Conservation (phyloP, 2,113 vertebrate species). For the Cranoglanis bouderius region DNA sequence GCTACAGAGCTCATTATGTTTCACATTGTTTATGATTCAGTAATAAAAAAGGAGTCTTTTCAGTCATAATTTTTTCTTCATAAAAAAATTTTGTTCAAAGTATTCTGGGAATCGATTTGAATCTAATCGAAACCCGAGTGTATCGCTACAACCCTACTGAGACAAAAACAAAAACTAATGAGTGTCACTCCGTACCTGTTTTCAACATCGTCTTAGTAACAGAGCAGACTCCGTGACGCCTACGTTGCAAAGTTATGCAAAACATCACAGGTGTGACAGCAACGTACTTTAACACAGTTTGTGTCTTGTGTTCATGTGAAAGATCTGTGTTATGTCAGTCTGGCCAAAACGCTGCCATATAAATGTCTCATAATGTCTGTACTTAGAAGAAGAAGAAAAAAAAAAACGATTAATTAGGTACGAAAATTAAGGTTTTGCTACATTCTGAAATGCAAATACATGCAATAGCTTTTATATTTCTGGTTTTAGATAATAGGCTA, state of each 20-base stretch:
- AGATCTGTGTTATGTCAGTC: neutral
- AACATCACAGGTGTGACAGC: neutral
- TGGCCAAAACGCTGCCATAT: neutral
- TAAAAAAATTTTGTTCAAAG: neutral
- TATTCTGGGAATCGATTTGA: neutral
- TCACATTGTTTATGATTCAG: neutral
- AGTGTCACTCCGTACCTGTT: neutral
- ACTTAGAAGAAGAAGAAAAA: neutral
- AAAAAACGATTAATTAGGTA: neutral
- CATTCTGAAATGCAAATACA: neutral
- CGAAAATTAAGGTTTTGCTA: neutral
- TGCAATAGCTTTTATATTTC: neutral
- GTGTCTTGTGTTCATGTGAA: slow-evolving; percentile 5
- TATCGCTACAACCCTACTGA: neutral
- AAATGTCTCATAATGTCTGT: neutral
- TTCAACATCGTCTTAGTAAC: neutral
- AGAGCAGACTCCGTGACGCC: neutral
- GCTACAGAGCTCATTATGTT: neutral
- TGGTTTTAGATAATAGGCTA: neutral
- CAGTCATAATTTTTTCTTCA: neutral
- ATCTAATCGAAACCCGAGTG: neutral
- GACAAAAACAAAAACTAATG: neutral
- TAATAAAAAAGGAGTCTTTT: neutral
- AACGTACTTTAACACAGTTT: neutral
- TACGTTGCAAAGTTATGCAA: slow-evolving; percentile 8